Conservation (phyloP, 2,888 invertebrate species). For the Stegana nigrithorax region DNA sequence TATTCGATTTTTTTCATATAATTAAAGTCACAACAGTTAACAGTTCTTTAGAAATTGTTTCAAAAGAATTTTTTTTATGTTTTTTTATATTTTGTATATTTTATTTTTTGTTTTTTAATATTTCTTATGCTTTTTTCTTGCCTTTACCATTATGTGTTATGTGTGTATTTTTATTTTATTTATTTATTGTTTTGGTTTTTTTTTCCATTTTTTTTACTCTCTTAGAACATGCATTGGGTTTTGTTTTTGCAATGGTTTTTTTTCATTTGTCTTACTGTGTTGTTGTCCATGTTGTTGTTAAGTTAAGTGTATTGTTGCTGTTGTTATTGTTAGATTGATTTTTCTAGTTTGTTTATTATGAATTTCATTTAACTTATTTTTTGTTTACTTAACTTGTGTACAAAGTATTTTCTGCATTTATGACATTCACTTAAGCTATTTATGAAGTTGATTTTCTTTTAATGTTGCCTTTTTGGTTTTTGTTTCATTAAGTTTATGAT, state of each 20-base stretch:
- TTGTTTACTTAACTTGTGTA: conserved; percentile 24
- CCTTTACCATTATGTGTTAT: neutral
- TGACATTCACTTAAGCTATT: neutral
- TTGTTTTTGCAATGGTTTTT: neutral
- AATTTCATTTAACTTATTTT: neutral
- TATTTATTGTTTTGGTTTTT: neutral
- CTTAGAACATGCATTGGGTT: neutral
- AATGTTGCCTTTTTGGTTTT: neutral
- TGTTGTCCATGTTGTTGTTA: neutral
- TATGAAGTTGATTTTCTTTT: neutral
- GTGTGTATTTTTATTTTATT: neutral
- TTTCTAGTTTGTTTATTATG: neutral
- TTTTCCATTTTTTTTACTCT: neutral
- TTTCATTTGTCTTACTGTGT: too few species aligned
- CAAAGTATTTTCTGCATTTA: conserved; percentile 7
- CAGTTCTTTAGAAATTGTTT: conserved; percentile 49
- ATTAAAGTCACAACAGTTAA: conserved; percentile 40
- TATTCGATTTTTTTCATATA: conserved; percentile 33
- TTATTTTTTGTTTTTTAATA: conserved; percentile 25
- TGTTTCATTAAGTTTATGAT: neutral
- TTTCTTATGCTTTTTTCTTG: neutral
- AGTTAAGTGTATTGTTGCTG: neutral
- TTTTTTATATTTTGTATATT: conserved; percentile 4
- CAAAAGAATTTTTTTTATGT: conserved; percentile 34
- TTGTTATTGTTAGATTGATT: neutral